Evolutionary conservation across 2,888 invertebrate species (phyloP), one percentile per base, ranked within the genome.

Genomic region (Agonopterix heracliana): DNA sequence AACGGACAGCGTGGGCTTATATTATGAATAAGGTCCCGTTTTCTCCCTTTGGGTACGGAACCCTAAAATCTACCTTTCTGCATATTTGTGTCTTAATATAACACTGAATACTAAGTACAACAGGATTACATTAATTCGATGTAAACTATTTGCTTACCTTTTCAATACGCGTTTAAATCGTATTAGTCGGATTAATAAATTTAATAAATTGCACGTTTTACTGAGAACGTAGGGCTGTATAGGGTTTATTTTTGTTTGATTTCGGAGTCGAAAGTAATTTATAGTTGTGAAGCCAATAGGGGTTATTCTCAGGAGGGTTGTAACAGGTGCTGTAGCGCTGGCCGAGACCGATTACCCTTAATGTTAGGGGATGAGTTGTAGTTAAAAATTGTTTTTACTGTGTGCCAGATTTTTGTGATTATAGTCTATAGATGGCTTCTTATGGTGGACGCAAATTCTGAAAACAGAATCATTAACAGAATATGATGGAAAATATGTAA

Each of bases 241-340:
- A 45, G n/a, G 44, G 44, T 51, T 35, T 35, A 54, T 51, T 51
- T 51, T 51, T 42, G 46, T 52, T 41, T 41, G 10, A 45, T 41
- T 11, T 35, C 36, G 13, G n/a, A 49, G 40, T 47, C 36, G 45
- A 48, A 47, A 54, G 60, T 68, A 72, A 72, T 71, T 70, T 67
- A 72, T 70, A 59, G 59, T 63, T 54, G 52, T 52, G 46, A 61
- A 63, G 55, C 57, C 60, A 58, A 61, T 26, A 62, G 64, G 61
- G 61, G 50, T 45, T 46, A 48, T 55, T 56, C 48, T 49, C 51
- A 14, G 26, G 52, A 63, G 74, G 65, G 57, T 65, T 56, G 68
- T 71, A 75, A 77, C 78, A 78, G 78, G 78, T 78, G 78, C 72
- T 61, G 67, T 66, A 64, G 64, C 66, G 62, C 54, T 53, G 54